A percentile compares a stretch with the other conserved stretches of the same genome.
phyloP scores from a whole-genome alignment of 2,888 invertebrate genomes.

The Plebejus melissa region DNA sequence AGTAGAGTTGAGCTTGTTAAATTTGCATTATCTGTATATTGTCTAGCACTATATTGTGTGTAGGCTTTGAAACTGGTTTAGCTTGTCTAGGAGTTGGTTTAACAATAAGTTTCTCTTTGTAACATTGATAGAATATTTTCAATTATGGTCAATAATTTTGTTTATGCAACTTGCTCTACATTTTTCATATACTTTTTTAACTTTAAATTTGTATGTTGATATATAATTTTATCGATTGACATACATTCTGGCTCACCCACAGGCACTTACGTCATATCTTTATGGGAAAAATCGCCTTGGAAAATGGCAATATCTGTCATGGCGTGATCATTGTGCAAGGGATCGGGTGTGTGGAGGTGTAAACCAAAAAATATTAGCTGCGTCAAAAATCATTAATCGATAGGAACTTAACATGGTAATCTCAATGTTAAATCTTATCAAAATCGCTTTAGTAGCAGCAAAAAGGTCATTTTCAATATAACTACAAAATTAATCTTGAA shows the following conservation, averaged over 20 bases:
- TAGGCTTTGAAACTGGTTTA: background rate
- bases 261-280: conserved; percentile 7
- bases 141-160: background rate
- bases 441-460: too few relatives aligned
- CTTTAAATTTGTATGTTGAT: background rate
- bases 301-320: conserved; percentile 27
- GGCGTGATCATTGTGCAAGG: conserved; percentile 17
- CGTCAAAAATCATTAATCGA: too few relatives aligned
- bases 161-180: background rate
- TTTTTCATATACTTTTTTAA: background rate
- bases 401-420: too few relatives aligned
- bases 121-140: background rate
- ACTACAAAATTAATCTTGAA: too few relatives aligned
- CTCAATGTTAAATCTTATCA: too few relatives aligned
- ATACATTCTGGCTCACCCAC: conserved; percentile 1
- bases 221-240: conserved; percentile 17
- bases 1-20: background rate
- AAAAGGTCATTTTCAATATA: too few relatives aligned
- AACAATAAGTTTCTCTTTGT: background rate
- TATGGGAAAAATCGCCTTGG: conserved; percentile 36
- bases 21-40: background rate
- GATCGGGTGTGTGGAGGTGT: background rate
- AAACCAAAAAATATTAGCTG: too few relatives aligned
- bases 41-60: background rate
- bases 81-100: background rate